Base-by-base conservation (phyloP, 2,797 vertebrate species). In the Sorex maritimensis region DNA sequence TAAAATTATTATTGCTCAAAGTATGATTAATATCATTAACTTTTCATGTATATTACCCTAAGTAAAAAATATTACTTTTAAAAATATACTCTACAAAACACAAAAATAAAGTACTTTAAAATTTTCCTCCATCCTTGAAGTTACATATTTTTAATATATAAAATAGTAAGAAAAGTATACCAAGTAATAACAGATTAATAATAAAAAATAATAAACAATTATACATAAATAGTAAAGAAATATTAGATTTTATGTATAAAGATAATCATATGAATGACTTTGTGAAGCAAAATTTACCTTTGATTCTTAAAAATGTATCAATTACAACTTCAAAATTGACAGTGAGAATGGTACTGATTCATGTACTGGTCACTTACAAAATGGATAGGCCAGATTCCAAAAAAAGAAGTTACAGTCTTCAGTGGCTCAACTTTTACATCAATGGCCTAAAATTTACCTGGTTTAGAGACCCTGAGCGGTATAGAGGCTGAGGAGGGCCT, bases 351-450 rank as follows among this genome's bases (percentile, higher is more conserved):
- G 79, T 88, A 87, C 0, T 92, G 73, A 92, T 81, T 88, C 41
- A 12, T 26, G 88, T 9, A 44, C 41, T 44, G 41, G 7, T 77
- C 63, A 92, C 0, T 63, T n/a, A 91, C 44, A 83, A 30, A 94
- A 94, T 67, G 49, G 67, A 92, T 61, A 58, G 87, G 91, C 86
- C 71, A 96, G 95, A 71, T 8, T 58, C 89, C 90, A 90, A 34
- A 46, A 19, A 15, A 5, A 6, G 34, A 90, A 55, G 52, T 21
- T 34, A 24, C 8, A 14, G 11, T 77, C 81, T 84, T n/a, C 63
- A 14, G 17, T 49, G 58, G 77, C 13, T 72, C 83, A 58, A 23
- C n/a, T 61, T 78, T 73, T n/a, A 4, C 10, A 81, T 28, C 69
- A 15, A 19, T 41, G 44, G 44, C 30, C 82, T 81, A 84, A 52